A percentile compares a stretch with the other conserved stretches of the same genome.
phyloP scores from a whole-genome alignment of 2,113 vertebrate species.

The Sigmodon hispidus region DNA sequence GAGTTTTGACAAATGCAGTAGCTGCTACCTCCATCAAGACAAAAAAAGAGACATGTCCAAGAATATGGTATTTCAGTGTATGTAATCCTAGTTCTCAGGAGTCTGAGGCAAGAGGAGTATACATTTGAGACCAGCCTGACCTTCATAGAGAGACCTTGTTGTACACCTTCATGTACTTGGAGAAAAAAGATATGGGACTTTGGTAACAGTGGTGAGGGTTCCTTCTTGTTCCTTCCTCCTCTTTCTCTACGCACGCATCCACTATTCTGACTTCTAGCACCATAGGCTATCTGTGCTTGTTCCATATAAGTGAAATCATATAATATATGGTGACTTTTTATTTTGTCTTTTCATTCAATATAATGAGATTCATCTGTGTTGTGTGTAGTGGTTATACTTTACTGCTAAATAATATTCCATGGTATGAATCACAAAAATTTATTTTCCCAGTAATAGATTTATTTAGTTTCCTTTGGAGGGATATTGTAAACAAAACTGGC shows the following conservation, averaged over 20 bases:
- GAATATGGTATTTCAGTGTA: not conserved
- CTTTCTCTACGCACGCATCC: not conserved
- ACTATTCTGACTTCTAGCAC: not conserved
- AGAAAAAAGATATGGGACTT: not conserved
- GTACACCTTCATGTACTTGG: not conserved
- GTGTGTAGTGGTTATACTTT: not conserved
- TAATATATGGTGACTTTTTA: not conserved
- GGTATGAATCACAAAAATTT: not conserved
- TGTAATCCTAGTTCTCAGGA: not conserved
- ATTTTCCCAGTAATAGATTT: not conserved
- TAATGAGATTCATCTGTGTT: not conserved
- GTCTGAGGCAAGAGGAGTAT: not conserved
- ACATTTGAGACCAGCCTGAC: not conserved
- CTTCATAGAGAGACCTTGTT: not conserved
- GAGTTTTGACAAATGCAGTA: constrained; percentile 1
- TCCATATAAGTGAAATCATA: not conserved
- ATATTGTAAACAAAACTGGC: not conserved
- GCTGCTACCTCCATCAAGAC: not conserved
- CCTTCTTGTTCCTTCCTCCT: not conserved
- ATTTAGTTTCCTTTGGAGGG: constrained; percentile 23
- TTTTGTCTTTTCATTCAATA: not conserved
- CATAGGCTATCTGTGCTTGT: not conserved
- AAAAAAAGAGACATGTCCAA: not conserved
- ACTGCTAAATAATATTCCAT: not conserved
- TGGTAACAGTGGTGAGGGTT: not conserved